These are phyloP conservation scores for Pangasius sanitwongsei DNA, from an alignment of 2,797 vertebrate genomes.

Conservation along the genomic window DNA sequence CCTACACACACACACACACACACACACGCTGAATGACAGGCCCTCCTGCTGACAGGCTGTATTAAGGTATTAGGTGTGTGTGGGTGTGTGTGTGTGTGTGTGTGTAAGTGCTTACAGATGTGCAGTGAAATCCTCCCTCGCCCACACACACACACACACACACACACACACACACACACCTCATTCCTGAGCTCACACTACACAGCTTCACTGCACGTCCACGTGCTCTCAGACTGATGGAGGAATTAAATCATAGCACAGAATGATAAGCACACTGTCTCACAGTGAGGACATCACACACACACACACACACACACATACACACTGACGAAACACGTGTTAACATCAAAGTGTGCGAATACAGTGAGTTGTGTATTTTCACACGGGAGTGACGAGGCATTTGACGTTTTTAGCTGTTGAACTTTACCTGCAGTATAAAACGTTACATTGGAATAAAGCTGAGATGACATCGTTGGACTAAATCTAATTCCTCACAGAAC, in stretches of 20 bases:
- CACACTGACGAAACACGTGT: neutral
- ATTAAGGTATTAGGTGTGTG: neutral
- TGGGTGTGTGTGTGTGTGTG: neutral
- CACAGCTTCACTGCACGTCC: no score
- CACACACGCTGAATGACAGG: neutral
- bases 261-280: no score
- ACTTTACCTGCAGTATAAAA: neutral
- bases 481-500: neutral
- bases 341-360: neutral
- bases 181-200: no score
- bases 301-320: no score
- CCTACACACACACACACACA: neutral
- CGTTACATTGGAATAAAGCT: neutral
- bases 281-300: no score
- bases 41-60: neutral
- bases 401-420: neutral
- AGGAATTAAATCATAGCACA: no score
- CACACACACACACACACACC: neutral
- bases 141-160: neutral
- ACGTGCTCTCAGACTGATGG: no score
- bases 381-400: neutral
- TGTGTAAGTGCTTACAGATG: conserved; percentile 1
- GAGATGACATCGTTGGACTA: neutral
- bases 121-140: neutral
- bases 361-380: neutral